Conservation (phyloP, 2,888 invertebrate genomes). For the Hirtodrosophila alboralis region DNA sequence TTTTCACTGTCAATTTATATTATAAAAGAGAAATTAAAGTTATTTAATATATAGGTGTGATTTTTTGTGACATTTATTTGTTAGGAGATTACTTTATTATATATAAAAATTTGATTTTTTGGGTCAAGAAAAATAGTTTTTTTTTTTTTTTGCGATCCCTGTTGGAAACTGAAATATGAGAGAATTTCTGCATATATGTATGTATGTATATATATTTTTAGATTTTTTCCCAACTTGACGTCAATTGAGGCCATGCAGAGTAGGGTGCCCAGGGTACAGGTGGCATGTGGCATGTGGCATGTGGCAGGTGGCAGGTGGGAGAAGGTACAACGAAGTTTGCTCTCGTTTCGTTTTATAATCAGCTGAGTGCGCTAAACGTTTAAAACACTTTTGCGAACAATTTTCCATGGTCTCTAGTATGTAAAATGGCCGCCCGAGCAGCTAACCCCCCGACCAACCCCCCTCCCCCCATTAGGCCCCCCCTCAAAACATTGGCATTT, state of each 20-base stretch:
- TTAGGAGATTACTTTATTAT: no score
- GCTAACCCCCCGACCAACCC: not conserved
- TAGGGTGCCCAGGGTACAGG: not conserved
- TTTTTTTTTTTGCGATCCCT: no score
- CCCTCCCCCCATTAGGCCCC: not conserved
- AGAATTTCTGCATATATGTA: no score
- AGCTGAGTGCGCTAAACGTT: constrained; percentile 58
- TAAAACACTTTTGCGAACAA: constrained; percentile 38
- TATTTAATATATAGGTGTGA: no score
- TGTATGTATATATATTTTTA: no score
- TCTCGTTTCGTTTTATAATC: constrained; percentile 31
- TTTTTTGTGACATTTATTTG: no score
- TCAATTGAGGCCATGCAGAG: constrained; percentile 10
- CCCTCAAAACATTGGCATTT: constrained; percentile 30
- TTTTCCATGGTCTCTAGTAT: constrained; percentile 17
- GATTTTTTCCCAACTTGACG: no score
- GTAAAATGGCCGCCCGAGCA: constrained; percentile 1
- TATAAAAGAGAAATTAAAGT: no score
- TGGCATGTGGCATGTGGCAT: not conserved
- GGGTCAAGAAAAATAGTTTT: no score
- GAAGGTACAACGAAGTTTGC: not conserved
- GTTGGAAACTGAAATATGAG: no score
- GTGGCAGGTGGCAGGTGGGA: not conserved
- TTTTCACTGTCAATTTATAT: no score
- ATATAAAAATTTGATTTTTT: no score